A percentile compares a stretch with the other conserved stretches of the same genome.
Evolutionary conservation across 2,888 invertebrate genomes (phyloP).

Genomic region (Malacosoma neustria): DNA sequence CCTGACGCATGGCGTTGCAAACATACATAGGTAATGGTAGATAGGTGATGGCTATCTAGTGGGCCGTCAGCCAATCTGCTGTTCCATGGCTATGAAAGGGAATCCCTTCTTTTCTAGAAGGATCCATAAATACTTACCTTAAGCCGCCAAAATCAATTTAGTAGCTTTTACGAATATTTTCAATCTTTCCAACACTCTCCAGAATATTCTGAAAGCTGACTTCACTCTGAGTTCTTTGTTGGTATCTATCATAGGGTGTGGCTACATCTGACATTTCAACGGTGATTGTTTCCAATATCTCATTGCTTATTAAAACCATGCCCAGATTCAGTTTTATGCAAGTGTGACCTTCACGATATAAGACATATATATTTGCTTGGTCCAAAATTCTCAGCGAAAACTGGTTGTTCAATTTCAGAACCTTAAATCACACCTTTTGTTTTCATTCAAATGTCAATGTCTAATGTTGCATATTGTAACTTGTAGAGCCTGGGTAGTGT

Average conservation of each 20-base stretch:
- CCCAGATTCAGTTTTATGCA: constrained; percentile 37
- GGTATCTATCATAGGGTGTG: constrained; percentile 25
- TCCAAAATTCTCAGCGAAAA: constrained; percentile 38
- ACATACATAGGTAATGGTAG: too few species aligned
- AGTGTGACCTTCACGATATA: constrained; percentile 25
- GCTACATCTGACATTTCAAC: constrained; percentile 22
- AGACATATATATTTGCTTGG: constrained; percentile 34
- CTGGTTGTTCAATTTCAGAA: constrained; percentile 35
- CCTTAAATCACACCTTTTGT: constrained; percentile 37
- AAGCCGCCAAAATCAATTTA: too few species aligned
- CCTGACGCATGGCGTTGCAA: too few species aligned
- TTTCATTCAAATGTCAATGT: too few species aligned
- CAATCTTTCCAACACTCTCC: constrained; percentile 10
- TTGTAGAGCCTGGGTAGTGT: too few species aligned
- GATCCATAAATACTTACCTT: too few species aligned
- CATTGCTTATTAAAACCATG: constrained; percentile 48
- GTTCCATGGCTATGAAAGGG: too few species aligned
- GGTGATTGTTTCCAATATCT: constrained; percentile 37
- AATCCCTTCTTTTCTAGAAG: too few species aligned
- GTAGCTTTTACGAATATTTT: constrained; percentile 2
- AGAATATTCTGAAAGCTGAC: constrained; percentile 19
- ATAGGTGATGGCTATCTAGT: too few species aligned
- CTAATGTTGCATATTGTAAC: too few species aligned
- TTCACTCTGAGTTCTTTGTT: constrained; percentile 19
- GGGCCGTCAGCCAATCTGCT: too few species aligned